Percentiles rank a stretch among this genome's conserved stretches.
Conservation (phyloP, 2,113 vertebrate genomes). For the Girardinichthys multiradiatus region DNA sequence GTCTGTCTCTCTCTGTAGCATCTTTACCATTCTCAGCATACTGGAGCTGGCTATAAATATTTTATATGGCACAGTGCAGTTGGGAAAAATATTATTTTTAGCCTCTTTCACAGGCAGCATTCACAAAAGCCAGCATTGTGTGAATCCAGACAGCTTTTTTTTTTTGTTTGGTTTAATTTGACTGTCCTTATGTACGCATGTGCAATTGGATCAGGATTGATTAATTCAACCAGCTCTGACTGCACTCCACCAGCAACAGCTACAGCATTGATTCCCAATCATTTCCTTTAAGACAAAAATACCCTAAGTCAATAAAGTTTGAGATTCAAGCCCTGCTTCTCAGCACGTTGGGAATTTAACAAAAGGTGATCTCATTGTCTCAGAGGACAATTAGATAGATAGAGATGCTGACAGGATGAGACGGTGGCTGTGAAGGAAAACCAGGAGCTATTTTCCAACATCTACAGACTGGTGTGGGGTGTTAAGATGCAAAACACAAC, state of each 20-base stretch:
- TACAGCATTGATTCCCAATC: conserved; percentile 45
- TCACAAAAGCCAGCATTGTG: conserved; percentile 34
- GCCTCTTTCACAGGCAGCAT: conserved; percentile 52
- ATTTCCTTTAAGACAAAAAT: conserved; percentile 32
- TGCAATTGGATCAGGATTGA: conserved; percentile 17
- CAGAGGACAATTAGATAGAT: conserved; percentile 25
- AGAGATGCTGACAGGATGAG: conserved; percentile 1
- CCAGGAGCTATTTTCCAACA: conserved; percentile 13
- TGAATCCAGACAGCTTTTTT: conserved; percentile 39
- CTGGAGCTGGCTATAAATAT: conserved; percentile 81
- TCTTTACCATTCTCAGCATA: conserved; percentile 73
- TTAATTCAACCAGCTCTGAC: conserved; percentile 32
- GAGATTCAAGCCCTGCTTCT: conserved; percentile 1
- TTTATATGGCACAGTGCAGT: conserved; percentile 83
- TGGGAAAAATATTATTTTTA: conserved; percentile 83
- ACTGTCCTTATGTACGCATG: conserved; percentile 9
- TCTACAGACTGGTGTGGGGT: conserved; percentile 14
- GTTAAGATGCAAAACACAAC: conserved; percentile 36
- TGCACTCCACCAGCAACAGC: conserved; percentile 26
- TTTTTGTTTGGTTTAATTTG: conserved; percentile 20
- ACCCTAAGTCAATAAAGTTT: conserved; percentile 19
- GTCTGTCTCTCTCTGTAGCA: conserved; percentile 39
- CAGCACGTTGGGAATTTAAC: conserved; percentile 5
- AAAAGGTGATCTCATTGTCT: conserved; percentile 50
- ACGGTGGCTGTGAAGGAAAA: not conserved